Evolutionary conservation across 2,797 vertebrate species (phyloP).

Genomic region (Notolabrus celidotus): DNA sequence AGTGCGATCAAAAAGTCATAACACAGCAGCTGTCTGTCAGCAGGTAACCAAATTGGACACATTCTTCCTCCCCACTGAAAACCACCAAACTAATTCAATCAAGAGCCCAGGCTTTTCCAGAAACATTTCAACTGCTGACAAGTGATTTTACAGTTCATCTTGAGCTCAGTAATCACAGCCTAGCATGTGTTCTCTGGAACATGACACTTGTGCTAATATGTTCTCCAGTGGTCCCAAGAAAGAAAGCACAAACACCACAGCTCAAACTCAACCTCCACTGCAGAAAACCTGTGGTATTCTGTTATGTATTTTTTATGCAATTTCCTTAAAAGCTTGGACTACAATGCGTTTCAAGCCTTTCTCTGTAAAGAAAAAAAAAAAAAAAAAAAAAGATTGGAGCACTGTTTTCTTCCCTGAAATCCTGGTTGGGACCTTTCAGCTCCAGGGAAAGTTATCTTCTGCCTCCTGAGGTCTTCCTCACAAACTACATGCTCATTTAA

Average conservation of each 20-base stretch:
- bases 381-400: slow-evolving; percentile 15
- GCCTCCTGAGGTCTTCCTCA: slow-evolving; percentile 62
- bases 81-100: slow-evolving; percentile 83
- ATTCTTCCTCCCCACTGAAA: slow-evolving; percentile 70
- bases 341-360: slow-evolving; percentile 51
- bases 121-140: slow-evolving; percentile 84
- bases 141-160: slow-evolving; percentile 81
- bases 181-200: slow-evolving; percentile 79
- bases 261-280: slow-evolving; percentile 65
- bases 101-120: slow-evolving; percentile 73
- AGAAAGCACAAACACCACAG: slow-evolving; percentile 64
- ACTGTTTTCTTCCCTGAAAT: slow-evolving; percentile 26
- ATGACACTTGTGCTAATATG: slow-evolving; percentile 80
- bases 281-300: slow-evolving; percentile 64
- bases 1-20: slow-evolving; percentile 59
- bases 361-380: slow-evolving; percentile 23
- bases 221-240: slow-evolving; percentile 77
- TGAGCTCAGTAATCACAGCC: slow-evolving; percentile 80
- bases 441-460: slow-evolving; percentile 67
- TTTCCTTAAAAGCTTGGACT: slow-evolving; percentile 63
- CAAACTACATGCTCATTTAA: slow-evolving; percentile 77
- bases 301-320: slow-evolving; percentile 73
- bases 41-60: slow-evolving; percentile 74
- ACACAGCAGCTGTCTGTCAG: slow-evolving; percentile 60
- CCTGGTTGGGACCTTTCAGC: slow-evolving; percentile 28